Evolutionary conservation across 2,113 vertebrate species (phyloP).

Genomic region (Istiophorus platypterus): DNA sequence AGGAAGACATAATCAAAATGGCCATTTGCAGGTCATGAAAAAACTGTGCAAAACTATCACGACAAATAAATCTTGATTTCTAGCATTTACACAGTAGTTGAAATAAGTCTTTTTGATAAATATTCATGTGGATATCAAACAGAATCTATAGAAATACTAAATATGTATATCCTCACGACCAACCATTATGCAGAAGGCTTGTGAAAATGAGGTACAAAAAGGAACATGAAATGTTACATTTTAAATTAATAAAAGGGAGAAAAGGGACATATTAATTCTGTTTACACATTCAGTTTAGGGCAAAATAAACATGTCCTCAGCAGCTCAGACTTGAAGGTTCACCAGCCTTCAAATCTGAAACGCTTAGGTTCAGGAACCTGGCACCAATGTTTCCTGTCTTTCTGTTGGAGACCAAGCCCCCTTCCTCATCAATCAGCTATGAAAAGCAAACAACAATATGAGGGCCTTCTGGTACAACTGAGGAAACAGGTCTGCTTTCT

Average conservation of each 20-base stretch:
- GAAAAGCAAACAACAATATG: constrained; percentile 77
- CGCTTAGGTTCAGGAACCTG: constrained; percentile 28
- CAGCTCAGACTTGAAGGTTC: too few species aligned
- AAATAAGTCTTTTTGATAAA: neutral
- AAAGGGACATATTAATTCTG: neutral
- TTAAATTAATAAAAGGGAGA: neutral
- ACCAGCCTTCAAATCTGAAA: constrained; percentile 8
- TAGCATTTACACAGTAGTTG: constrained; percentile 6
- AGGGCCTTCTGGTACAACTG: constrained; percentile 63
- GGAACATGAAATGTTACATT: neutral
- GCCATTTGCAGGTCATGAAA: too few species aligned
- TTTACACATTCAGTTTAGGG: neutral
- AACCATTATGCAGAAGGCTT: too few species aligned
- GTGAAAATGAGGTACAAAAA: too few species aligned
- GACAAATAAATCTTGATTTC: neutral
- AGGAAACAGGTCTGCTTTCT: constrained; percentile 76
- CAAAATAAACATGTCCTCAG: constrained; percentile 10
- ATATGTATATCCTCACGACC: neutral
- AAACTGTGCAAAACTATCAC: too few species aligned
- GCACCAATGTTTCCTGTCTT: constrained; percentile 70
- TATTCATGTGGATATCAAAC: neutral
- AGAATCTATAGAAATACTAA: neutral
- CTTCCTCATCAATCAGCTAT: constrained; percentile 76
- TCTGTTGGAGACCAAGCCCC: constrained; percentile 52
- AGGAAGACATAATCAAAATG: constrained; percentile 4